Evolutionary conservation across 1,140 invertebrate genomes (phyloP).

Genomic region (Bradysia coprophila): DNA sequence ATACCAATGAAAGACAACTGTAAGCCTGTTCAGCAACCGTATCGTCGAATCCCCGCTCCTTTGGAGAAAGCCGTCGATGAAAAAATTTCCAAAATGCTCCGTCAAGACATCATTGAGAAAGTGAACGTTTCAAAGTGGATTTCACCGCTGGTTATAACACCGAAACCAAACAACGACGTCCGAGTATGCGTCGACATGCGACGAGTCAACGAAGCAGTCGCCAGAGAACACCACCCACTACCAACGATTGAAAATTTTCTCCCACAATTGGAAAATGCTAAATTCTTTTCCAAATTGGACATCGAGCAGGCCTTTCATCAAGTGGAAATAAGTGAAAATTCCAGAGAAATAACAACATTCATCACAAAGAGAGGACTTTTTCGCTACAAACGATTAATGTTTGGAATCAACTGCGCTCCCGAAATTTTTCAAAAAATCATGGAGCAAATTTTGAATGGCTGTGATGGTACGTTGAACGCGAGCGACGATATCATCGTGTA

Average conservation of each 20-base stretch:
- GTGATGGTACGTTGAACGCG: slow-evolving; percentile 10
- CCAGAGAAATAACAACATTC: slow-evolving; percentile 19
- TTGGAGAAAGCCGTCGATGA: slow-evolving; percentile 5
- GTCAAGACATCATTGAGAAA: slow-evolving; percentile 5
- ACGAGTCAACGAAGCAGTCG: slow-evolving; percentile 18
- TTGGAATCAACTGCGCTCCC: slow-evolving; percentile 14
- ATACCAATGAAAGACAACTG: slow-evolving; percentile 1
- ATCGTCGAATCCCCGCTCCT: slow-evolving; percentile 9
- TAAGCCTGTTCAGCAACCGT: slow-evolving; percentile 13
- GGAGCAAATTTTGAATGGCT: slow-evolving; percentile 12
- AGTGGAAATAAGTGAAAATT: slow-evolving; percentile 7
- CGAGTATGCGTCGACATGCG: slow-evolving; percentile 22
- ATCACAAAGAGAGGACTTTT: slow-evolving; percentile 15
- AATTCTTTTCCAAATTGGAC: slow-evolving; percentile 12
- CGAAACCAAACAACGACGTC: slow-evolving; percentile 14
- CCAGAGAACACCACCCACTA: slow-evolving; percentile 16
- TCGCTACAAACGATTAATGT: slow-evolving; percentile 18
- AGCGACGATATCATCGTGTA: slow-evolving; percentile 19
- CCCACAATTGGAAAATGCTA: slow-evolving; percentile 11
- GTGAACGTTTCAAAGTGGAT: slow-evolving; percentile 13
- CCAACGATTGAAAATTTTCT: slow-evolving; percentile 16
- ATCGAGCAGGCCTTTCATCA: slow-evolving; percentile 14
- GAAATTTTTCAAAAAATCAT: slow-evolving; percentile 23
- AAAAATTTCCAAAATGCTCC: slow-evolving; percentile 5
- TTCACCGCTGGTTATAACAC: slow-evolving; percentile 17